These are phyloP conservation scores for Ciona savignyi DNA, from an alignment of 23 tunicate species.

Conservation along the genomic window DNA sequence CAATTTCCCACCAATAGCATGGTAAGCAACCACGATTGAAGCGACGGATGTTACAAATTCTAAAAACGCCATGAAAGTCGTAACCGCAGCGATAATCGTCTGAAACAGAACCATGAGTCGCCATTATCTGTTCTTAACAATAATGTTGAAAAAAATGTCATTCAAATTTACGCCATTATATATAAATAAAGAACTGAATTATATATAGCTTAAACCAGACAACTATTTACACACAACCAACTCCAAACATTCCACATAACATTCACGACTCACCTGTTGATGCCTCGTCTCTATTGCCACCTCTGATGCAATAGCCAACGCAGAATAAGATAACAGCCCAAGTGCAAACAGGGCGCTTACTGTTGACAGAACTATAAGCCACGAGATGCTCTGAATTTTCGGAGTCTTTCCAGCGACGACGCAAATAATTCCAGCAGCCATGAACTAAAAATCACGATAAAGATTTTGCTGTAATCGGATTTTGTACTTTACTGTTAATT, in stretches of 20 bases:
- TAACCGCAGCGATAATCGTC: constrained; percentile 35
- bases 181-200: too few species aligned
- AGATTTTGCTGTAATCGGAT: too few species aligned
- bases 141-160: too few species aligned
- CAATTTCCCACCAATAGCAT: constrained; percentile 11
- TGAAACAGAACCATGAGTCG: too few species aligned
- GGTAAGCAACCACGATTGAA: constrained; percentile 16
- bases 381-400: not conserved
- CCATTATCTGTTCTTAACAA: too few species aligned
- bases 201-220: too few species aligned
- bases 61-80: constrained; percentile 14
- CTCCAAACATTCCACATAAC: too few species aligned
- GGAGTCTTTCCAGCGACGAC: constrained; percentile 4
- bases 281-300: not conserved
- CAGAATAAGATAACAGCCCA: not conserved
- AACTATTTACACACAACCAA: too few species aligned
- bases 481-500: too few species aligned
- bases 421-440: constrained; percentile 13
- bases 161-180: too few species aligned
- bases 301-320: not conserved
- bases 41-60: constrained; percentile 22
- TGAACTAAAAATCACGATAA: constrained; percentile 20
- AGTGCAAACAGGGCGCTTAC: not conserved
- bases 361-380: not conserved
- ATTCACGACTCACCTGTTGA: not conserved